Percentiles rank a stretch among this genome's conserved stretches.
Conservation (phyloP, 2,888 invertebrate species). For the Empis stercorea region DNA sequence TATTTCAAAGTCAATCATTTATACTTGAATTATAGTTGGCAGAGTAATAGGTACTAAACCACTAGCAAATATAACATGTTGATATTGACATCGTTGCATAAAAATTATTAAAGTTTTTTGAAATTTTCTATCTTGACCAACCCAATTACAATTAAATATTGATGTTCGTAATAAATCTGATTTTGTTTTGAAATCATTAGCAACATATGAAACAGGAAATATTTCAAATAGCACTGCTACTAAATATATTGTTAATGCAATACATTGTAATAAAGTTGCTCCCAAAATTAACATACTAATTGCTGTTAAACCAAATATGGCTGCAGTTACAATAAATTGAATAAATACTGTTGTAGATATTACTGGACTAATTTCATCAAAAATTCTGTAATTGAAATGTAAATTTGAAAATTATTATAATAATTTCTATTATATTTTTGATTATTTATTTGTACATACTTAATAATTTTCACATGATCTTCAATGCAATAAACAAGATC, state of each 20-base stretch:
- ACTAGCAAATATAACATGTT: not conserved
- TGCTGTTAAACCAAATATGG: constrained; percentile 2
- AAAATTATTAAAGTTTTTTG: not conserved
- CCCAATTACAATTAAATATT: not conserved
- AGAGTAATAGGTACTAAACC: too few relatives aligned
- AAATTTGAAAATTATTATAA: not conserved
- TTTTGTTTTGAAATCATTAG: too few relatives aligned
- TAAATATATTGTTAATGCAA: too few relatives aligned
- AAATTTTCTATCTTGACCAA: not conserved
- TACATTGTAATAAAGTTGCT: constrained; percentile 1
- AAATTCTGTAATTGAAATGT: not conserved
- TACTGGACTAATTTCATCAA: constrained; percentile 12
- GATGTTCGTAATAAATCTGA: too few relatives aligned
- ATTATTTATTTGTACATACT: not conserved
- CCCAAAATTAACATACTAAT: too few relatives aligned
- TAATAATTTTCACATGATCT: not conserved
- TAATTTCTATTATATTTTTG: too few relatives aligned
- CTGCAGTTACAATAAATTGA: constrained; percentile 16
- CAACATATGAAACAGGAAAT: too few relatives aligned
- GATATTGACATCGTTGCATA: not conserved
- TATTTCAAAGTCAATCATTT: too few relatives aligned
- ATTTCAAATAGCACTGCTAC: too few relatives aligned
- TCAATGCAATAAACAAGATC: not conserved
- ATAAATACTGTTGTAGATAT: constrained; percentile 18
- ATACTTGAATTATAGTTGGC: too few relatives aligned